Conservation (phyloP, 2,797 vertebrate species). For the Eulemur albifrons region DNA sequence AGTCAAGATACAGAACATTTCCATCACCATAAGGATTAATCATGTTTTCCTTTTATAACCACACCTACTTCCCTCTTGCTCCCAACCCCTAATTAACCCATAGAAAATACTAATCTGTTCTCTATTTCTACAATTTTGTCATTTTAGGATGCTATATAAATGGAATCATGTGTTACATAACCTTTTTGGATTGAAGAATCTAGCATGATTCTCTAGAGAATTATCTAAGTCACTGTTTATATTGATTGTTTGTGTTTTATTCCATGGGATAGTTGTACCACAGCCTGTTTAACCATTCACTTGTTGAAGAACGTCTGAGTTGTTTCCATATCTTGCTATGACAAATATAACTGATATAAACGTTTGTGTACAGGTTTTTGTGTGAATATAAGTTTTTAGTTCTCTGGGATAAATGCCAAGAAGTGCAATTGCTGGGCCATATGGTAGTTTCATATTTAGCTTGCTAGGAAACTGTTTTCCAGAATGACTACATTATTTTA, state of each 20-base stretch:
- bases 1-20: neutral
- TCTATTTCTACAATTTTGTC: neutral
- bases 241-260: neutral
- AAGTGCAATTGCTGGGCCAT: neutral
- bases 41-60: neutral
- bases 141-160: neutral
- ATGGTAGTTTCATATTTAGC: neutral
- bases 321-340: neutral
- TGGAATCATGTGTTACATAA: neutral
- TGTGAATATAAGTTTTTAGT: neutral
- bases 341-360: neutral
- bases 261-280: neutral
- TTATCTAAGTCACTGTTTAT: neutral
- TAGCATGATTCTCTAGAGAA: neutral
- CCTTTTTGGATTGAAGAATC: too few species aligned
- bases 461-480: neutral
- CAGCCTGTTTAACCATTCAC: neutral
- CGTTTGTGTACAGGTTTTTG: neutral
- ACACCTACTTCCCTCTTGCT: neutral
- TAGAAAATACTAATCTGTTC: neutral
- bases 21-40: neutral
- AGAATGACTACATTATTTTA: neutral
- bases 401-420: slow-evolving; percentile 14
- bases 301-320: neutral
- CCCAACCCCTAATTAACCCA: neutral